Evolutionary conservation across 2,888 invertebrate species (phyloP).

Genomic region (Ferrisia virgata): DNA sequence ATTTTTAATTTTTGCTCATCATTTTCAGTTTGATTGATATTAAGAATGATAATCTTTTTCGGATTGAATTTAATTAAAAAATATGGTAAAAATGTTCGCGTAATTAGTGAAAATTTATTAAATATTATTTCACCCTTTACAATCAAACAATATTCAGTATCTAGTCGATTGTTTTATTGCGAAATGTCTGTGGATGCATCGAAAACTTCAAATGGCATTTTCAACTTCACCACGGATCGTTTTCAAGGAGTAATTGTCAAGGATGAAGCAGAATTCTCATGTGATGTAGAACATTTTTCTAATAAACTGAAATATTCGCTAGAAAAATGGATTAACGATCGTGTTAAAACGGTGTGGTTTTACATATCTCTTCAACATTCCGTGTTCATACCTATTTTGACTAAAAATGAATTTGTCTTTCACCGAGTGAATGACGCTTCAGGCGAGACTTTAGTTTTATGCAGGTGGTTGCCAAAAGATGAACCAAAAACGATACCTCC

Average conservation of each 20-base stretch:
- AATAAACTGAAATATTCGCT: slow-evolving; percentile 24
- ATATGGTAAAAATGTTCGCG: not conserved
- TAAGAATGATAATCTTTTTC: not conserved
- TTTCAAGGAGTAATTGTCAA: slow-evolving; percentile 7
- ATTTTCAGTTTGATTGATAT: not conserved
- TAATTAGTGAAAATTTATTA: not conserved
- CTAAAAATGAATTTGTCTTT: slow-evolving; percentile 74
- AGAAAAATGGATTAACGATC: slow-evolving; percentile 13
- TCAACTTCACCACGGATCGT: not conserved
- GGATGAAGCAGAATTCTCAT: not conserved
- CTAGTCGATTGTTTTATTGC: not conserved
- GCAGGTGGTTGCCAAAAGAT: slow-evolving; percentile 71
- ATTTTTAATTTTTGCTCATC: not conserved
- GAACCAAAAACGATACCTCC: slow-evolving; percentile 66
- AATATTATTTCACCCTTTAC: not conserved
- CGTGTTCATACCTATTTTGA: slow-evolving; percentile 25
- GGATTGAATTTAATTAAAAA: slow-evolving; percentile 25
- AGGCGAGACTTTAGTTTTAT: slow-evolving; percentile 73
- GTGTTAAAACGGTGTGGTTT: slow-evolving; percentile 33
- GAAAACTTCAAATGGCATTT: not conserved
- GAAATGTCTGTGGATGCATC: not conserved
- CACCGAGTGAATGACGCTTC: slow-evolving; percentile 71
- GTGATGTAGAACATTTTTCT: not conserved
- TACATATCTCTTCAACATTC: not conserved
- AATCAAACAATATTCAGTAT: not conserved